Evolutionary conservation across 2,888 invertebrate genomes (phyloP).

Genomic region (Noctua janthina): DNA sequence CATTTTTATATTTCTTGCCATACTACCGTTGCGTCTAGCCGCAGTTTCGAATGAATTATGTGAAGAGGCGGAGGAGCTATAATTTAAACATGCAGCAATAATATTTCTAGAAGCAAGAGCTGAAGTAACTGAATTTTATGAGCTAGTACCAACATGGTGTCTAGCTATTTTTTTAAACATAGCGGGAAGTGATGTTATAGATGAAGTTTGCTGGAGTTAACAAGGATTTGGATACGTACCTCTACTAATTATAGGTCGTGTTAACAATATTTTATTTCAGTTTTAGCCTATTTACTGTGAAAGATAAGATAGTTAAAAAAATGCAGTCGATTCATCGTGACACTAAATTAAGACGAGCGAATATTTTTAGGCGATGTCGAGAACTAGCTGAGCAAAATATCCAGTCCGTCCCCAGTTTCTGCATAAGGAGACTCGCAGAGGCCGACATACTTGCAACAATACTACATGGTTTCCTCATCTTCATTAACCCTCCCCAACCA

Average conservation of each 20-base stretch:
- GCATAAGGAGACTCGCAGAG: not conserved
- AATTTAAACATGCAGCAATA: slow-evolving; percentile 21
- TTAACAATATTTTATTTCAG: not conserved
- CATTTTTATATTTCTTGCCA: slow-evolving; percentile 36
- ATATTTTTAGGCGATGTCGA: not conserved
- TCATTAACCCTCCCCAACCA: slow-evolving; percentile 28
- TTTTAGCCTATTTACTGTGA: not conserved
- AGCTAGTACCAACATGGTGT: not conserved
- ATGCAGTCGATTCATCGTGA: too few species aligned
- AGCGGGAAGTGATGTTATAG: slow-evolving; percentile 8
- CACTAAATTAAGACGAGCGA: not conserved
- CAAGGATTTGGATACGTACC: not conserved
- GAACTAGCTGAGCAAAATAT: not conserved
- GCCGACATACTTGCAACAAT: not conserved
- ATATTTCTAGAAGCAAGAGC: slow-evolving; percentile 25
- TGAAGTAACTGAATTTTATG: slow-evolving; percentile 25
- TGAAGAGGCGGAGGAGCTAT: slow-evolving; percentile 29
- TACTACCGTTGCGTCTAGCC: slow-evolving; percentile 45
- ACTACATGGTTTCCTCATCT: slow-evolving; percentile 13
- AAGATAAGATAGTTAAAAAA: not conserved
- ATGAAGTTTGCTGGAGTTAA: slow-evolving; percentile 1
- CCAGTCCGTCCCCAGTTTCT: not conserved
- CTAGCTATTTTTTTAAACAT: slow-evolving; percentile 6
- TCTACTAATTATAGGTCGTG: not conserved
- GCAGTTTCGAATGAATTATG: slow-evolving; percentile 42